phyloP scores from a whole-genome alignment of 1,140 invertebrate genomes.

The Caligus rogercresseyi region DNA sequence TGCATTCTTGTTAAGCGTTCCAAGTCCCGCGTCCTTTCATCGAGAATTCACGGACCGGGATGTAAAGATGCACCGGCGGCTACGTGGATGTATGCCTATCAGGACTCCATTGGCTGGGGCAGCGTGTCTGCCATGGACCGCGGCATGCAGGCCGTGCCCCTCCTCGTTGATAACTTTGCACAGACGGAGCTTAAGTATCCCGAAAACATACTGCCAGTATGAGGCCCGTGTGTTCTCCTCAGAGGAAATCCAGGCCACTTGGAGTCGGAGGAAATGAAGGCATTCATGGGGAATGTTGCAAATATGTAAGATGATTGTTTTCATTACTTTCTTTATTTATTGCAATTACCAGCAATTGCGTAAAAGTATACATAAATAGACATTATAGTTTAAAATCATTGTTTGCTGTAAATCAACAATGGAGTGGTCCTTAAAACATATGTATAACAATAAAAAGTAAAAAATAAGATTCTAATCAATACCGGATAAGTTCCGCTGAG shows the following conservation, averaged over 20 bases:
- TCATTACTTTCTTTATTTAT: no score
- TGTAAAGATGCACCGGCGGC: conserved; percentile 16
- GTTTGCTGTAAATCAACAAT: no score
- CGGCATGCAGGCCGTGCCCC: conserved; percentile 14
- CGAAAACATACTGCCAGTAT: conserved; percentile 17
- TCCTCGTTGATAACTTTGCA: conserved; percentile 7
- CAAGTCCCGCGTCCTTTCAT: not conserved
- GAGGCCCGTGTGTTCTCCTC: conserved; percentile 1
- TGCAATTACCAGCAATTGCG: no score
- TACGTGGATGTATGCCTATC: conserved; percentile 17
- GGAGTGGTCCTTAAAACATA: no score
- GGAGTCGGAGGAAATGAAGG: not conserved
- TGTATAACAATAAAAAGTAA: no score
- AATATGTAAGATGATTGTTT: not conserved
- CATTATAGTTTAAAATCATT: no score
- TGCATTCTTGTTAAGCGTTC: conserved; percentile 1
- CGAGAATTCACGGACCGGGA: conserved; percentile 3
- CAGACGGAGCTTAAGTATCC: conserved; percentile 18
- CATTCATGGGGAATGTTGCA: not conserved
- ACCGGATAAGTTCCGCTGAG: no score
- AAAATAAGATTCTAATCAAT: no score
- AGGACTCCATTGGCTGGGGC: not conserved
- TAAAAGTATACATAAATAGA: no score
- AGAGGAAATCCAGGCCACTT: not conserved
- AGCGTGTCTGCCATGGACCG: not conserved